Base-by-base conservation (phyloP, 2,888 invertebrate species). In the Brachyptera putata region DNA sequence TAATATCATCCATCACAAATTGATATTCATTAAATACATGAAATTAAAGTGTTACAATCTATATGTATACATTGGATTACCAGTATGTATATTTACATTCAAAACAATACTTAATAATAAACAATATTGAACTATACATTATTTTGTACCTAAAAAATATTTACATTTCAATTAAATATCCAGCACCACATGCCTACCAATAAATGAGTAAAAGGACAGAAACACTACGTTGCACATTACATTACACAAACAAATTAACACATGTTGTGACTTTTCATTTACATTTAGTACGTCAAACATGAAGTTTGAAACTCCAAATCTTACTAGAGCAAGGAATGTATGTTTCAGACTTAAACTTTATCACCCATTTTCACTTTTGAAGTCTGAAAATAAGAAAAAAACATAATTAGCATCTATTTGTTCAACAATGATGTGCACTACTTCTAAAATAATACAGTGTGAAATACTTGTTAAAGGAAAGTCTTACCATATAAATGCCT, bases 401-500 rank as follows among this genome's bases (percentile, higher is more conserved):
- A 55, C 36, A 58, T 30, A 30, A 30, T 30, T 7, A 30, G 5
- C 11, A 30, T 5, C 7, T 5, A 30, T n/a, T n/a, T n/a, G n/a
- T n/a, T 11, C 11, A 30, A 30, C 34, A 5, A 30, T 5, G 5
- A 11, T 9, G 5, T 11, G 11, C 34, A 30, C 5, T 30, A 30
- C 34, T 25, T 5, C 48, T n/a, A 4, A n/a, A 14, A 22, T 11
- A 46, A 22, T 46, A 21, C 11, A 2, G 7, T 4, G 46, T 24
- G 2, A 46, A 46, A 9, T 9, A n/a, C n/a, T n/a, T n/a, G n/a
- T n/a, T n/a, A n/a, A 21, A 22, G 3, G 3, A 24, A 13, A 24
- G n/a, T 67, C 73, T 73, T 72, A 82, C 82, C 89, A 94, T 90
- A 75, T 92, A 93, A 75, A 99, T 96, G 67, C 97, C 96, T 66